phyloP scores from a whole-genome alignment of 2,113 vertebrate genomes.

The Pteropus alecto region DNA sequence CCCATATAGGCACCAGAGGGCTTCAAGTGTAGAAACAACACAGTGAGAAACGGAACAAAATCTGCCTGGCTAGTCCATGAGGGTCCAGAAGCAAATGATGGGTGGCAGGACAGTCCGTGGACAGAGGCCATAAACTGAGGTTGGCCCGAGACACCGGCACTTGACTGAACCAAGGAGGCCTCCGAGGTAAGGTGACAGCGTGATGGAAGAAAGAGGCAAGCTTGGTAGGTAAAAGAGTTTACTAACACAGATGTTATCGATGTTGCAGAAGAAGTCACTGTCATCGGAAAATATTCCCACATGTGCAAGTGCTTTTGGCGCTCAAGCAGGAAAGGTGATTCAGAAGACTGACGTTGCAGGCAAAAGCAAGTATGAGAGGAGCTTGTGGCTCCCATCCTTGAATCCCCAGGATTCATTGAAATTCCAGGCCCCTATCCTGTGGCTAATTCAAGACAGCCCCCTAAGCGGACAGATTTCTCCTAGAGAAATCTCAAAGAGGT shows the following conservation, averaged over 20 bases:
- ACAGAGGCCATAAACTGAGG: background rate
- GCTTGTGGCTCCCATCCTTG: background rate
- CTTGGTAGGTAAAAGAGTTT: background rate
- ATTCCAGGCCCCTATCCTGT: background rate
- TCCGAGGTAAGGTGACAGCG: background rate
- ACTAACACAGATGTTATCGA: slow-evolving; percentile 41
- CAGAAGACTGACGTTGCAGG: background rate
- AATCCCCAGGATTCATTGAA: background rate
- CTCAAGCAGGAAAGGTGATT: background rate
- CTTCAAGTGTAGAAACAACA: background rate
- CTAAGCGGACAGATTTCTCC: background rate
- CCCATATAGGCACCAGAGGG: background rate
- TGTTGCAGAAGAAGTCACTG: background rate
- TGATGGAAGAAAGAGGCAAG: background rate
- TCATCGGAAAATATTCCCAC: slow-evolving; percentile 56
- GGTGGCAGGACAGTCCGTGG: background rate
- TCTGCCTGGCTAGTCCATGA: background rate
- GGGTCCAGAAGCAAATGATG: background rate
- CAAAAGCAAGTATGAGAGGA: background rate
- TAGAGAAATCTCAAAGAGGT: background rate
- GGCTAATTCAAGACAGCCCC: background rate
- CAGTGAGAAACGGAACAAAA: background rate
- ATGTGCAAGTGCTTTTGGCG: background rate
- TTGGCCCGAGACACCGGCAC: background rate
- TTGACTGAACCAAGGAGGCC: background rate